Evolutionary conservation across 1,140 invertebrate species (phyloP).

Genomic region (Apis cerana): DNA sequence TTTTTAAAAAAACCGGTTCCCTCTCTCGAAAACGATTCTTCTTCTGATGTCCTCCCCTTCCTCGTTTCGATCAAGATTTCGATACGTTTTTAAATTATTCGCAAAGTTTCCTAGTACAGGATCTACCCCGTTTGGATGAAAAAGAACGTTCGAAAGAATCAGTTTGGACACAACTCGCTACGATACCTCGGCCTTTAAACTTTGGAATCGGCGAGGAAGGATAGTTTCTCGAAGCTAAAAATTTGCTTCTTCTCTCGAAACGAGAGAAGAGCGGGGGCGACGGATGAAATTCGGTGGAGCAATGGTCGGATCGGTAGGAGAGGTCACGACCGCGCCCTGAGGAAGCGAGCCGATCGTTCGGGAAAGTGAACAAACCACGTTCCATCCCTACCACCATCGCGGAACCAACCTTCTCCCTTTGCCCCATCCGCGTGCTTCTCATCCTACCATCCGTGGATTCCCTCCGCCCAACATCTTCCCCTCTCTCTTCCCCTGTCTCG

Average conservation of each 20-base stretch:
- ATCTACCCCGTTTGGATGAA: too few relatives aligned
- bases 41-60: neutral
- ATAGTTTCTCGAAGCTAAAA: too few relatives aligned
- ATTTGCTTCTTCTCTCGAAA: too few relatives aligned
- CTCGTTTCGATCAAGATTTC: neutral
- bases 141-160: too few relatives aligned
- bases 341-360: constrained; percentile 73
- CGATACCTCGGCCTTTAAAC: neutral
- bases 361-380: constrained; percentile 81
- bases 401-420: constrained; percentile 70
- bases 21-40: constrained; percentile 25
- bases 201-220: neutral
- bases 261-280: too few relatives aligned
- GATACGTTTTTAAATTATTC: neutral
- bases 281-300: constrained; percentile 17
- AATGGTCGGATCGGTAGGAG: constrained; percentile 63
- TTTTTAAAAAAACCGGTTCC: constrained; percentile 45
- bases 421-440: constrained; percentile 51
- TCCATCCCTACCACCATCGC: constrained; percentile 78
- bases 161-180: too few relatives aligned
- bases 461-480: constrained; percentile 57
- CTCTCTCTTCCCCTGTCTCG: constrained; percentile 40
- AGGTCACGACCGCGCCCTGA: constrained; percentile 78
- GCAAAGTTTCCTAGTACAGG: too few relatives aligned
- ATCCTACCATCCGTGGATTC: constrained; percentile 61